Base-by-base conservation (phyloP, 2,888 invertebrate species). In the Luffia ferchaultella region DNA sequence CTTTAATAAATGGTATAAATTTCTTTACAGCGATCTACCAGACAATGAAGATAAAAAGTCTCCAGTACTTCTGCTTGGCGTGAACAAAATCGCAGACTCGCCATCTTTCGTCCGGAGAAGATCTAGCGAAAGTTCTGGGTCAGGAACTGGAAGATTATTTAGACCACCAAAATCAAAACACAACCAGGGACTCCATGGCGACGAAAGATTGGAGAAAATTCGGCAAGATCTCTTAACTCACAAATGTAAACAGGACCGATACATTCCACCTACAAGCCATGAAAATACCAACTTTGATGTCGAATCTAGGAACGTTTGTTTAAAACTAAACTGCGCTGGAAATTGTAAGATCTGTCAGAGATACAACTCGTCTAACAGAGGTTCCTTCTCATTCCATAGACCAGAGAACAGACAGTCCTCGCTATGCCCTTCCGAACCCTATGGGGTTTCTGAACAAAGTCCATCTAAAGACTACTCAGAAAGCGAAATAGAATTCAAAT, bases 1-100 rank as follows among this genome's bases (percentile, higher is more conserved):
- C n/a, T n/a, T n/a, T n/a, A n/a, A n/a, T 3, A 30, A 30, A 30
- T 30, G n/a, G 30, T 30, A 12, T 30, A 30, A 7, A 30, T 53
- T 52, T 64, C 50, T 58, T 80, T 79, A 46, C 85, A 88, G 88
- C 65, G 88, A 88, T 62, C 79, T 88, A 52, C 88, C 88, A 19
- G 87, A 88, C 65, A 78, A 82, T 61, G 84, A 85, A 60, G 88
- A 88, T 60, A 85, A 84, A 63, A 85, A 87, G 57, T 85, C 87
- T 49, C 82, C 85, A 9, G 88, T 88, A 48, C 79, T 88, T 53
- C 85, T 88, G 48, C 68, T 88, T 64, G 87, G 87, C 54, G 87
- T 88, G 54, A 88, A 86, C 68, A 87, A 87, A 66, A 86, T 76
- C 60, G 72, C 76, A 2, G 83, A 83, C 54, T 83, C 83, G 0